Evolutionary conservation across 2,797 vertebrate species (phyloP).

Genomic region (Enteromius trimaculatus): DNA sequence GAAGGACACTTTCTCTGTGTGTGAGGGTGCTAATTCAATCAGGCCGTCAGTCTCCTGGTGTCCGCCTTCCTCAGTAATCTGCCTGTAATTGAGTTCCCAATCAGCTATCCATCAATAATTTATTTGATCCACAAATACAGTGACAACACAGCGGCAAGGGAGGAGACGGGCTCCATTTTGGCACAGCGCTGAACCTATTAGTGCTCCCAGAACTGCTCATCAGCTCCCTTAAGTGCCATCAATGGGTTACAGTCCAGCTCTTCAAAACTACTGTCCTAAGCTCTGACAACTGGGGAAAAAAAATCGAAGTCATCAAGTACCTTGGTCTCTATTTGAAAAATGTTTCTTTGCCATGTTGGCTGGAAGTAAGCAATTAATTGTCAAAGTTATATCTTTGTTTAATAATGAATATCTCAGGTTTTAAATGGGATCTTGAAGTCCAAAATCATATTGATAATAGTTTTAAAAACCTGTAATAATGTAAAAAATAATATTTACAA

Average conservation of each 20-base stretch:
- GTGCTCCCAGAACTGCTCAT: conserved; percentile 27
- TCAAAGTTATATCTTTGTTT: neutral
- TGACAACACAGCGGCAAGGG: conserved; percentile 47
- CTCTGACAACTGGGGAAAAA: conserved; percentile 3
- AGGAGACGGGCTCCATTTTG: conserved; percentile 50
- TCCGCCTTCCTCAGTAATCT: conserved; percentile 78
- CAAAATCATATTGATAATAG: neutral
- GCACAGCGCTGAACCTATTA: conserved; percentile 36
- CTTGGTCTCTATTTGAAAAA: neutral
- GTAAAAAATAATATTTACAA: neutral
- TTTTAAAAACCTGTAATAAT: too few species aligned
- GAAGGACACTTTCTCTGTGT: conserved; percentile 78
- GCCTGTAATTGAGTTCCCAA: conserved; percentile 84
- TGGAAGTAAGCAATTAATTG: neutral
- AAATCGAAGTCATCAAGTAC: neutral
- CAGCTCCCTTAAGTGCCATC: conserved; percentile 27
- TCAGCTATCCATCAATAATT: conserved; percentile 85
- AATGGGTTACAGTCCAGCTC: conserved; percentile 29
- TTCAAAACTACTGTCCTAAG: conserved; percentile 5
- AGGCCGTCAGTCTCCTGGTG: conserved; percentile 73
- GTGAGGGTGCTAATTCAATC: conserved; percentile 80
- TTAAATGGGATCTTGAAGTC: neutral
- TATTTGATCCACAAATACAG: conserved; percentile 75
- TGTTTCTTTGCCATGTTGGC: neutral
- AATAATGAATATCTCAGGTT: neutral